phyloP scores from a whole-genome alignment of 2,797 vertebrate species.

The Spatula clypeata region DNA sequence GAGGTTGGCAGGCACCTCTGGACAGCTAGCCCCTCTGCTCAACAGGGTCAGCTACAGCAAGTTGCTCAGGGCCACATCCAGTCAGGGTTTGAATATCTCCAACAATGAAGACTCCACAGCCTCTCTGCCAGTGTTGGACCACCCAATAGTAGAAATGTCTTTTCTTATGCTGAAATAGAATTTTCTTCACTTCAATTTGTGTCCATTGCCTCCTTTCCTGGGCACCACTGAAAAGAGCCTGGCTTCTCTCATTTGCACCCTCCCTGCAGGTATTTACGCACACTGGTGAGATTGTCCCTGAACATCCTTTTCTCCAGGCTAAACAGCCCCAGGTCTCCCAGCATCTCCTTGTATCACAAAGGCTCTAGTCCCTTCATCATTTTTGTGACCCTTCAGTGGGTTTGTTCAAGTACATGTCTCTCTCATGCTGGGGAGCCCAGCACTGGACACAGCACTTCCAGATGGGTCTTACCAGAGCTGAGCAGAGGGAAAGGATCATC shows the following conservation, averaged over 20 bases:
- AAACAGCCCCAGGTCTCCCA: neutral
- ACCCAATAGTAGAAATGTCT: rapidly evolving
- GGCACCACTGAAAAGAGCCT: neutral
- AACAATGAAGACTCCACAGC: neutral
- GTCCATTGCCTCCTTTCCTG: neutral
- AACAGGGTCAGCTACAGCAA: neutral
- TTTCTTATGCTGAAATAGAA: neutral
- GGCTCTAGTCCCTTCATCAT: neutral
- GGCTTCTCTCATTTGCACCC: neutral
- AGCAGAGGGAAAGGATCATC: neutral
- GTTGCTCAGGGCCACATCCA: neutral
- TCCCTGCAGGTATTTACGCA: neutral
- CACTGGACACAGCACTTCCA: neutral
- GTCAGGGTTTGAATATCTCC: neutral
- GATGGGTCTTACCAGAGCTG: neutral
- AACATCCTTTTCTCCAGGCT: neutral
- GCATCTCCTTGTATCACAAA: neutral
- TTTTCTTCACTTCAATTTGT: neutral
- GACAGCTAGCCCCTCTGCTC: neutral
- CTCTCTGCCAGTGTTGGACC: neutral
- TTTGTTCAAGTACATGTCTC: neutral
- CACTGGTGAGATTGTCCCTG: neutral
- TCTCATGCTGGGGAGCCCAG: neutral
- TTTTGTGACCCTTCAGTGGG: neutral
- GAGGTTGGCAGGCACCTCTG: neutral